Conservation (phyloP, 1,140 invertebrate genomes). For the Lordiphosa collinella region DNA sequence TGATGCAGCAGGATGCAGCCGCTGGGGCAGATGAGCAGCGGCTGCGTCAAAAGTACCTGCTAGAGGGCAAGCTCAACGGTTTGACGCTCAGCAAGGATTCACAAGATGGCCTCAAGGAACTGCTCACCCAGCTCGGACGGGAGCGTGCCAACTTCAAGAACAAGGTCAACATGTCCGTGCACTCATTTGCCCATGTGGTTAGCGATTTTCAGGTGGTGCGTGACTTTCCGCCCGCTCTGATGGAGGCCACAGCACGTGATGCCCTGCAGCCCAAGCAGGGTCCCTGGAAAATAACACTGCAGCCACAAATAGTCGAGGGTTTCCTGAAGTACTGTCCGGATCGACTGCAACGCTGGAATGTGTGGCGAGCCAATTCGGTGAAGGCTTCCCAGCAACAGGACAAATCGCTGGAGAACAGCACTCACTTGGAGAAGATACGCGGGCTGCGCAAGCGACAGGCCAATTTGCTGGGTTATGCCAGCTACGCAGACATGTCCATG, state of each 20-base stretch:
- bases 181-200: constrained; percentile 85
- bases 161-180: constrained; percentile 83
- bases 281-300: constrained; percentile 89
- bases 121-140: constrained; percentile 81
- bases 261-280: constrained; percentile 83
- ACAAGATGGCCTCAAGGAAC: constrained; percentile 79
- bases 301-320: constrained; percentile 85
- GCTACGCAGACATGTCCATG: constrained; percentile 93
- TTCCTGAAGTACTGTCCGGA: constrained; percentile 92
- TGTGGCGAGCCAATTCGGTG: constrained; percentile 88
- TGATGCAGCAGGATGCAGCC: constrained; percentile 80
- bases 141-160: constrained; percentile 83
- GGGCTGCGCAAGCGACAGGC: constrained; percentile 85
- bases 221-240: constrained; percentile 87
- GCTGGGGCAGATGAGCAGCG: constrained; percentile 82
- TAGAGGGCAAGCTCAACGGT: constrained; percentile 91
- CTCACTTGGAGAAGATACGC: constrained; percentile 89
- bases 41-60: constrained; percentile 87
- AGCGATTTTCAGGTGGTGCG: constrained; percentile 84
- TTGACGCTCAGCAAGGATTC: constrained; percentile 81
- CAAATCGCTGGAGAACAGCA: constrained; percentile 85
- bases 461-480: constrained; percentile 88
- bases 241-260: constrained; percentile 85
- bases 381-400: constrained; percentile 85
- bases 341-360: constrained; percentile 87